Percentiles rank a stretch among this genome's conserved stretches.
Evolutionary conservation across 2,888 invertebrate genomes (phyloP).

Genomic region (Nomada lathburiana): DNA sequence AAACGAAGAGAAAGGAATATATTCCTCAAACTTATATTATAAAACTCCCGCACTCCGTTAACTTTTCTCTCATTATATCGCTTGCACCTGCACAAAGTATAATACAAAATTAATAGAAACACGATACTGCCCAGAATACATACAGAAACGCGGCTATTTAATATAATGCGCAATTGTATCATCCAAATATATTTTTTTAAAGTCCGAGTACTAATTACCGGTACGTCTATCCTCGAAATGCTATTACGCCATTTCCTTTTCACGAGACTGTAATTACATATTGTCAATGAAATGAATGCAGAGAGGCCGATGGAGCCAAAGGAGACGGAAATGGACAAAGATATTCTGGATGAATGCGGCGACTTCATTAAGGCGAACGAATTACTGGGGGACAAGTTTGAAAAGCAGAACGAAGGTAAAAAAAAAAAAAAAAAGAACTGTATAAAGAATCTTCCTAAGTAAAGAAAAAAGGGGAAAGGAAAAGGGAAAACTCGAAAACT

Average conservation of each 20-base stretch:
- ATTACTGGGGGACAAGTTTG: conserved; percentile 69
- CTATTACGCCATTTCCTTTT: conserved; percentile 4
- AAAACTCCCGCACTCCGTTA: no score
- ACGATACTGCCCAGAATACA: neutral
- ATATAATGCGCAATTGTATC: no score
- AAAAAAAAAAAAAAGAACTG: neutral
- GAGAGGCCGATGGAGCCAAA: neutral
- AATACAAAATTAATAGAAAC: neutral
- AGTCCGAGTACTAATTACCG: neutral
- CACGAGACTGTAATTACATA: conserved; percentile 22
- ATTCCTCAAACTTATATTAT: no score
- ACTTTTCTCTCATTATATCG: no score
- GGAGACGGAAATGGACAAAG: conserved; percentile 30
- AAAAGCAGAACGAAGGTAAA: conserved; percentile 74
- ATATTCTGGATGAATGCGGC: conserved; percentile 57
- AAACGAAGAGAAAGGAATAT: no score
- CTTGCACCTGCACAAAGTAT: no score
- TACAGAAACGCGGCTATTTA: no score
- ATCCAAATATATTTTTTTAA: neutral
- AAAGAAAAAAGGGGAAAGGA: neutral
- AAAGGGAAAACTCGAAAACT: neutral
- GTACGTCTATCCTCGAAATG: neutral
- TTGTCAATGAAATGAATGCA: conserved; percentile 39
- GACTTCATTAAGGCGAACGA: conserved; percentile 74
- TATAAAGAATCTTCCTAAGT: conserved; percentile 14